A percentile compares a stretch with the other conserved stretches of the same genome.
Conservation (phyloP, 2,797 vertebrate species). For the Tenualosa ilisha region DNA sequence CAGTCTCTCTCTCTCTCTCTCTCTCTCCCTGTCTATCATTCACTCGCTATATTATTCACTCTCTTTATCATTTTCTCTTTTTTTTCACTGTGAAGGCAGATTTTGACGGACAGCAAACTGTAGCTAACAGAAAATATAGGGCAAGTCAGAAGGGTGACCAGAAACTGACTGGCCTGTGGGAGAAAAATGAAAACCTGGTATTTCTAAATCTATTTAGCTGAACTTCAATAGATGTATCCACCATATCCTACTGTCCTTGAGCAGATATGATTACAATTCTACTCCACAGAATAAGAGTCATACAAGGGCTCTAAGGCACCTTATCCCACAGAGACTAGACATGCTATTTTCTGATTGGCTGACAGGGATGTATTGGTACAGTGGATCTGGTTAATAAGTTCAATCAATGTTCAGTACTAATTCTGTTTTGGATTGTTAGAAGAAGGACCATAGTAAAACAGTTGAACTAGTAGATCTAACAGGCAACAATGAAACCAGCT, state of each 20-base stretch:
- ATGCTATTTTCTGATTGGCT: too few species aligned
- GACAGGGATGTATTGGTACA: too few species aligned
- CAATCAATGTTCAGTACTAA: too few species aligned
- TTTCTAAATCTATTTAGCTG: background rate
- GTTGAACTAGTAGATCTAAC: too few species aligned
- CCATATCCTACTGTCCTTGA: background rate
- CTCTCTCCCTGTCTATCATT: background rate
- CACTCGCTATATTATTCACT: background rate
- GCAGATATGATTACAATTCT: background rate
- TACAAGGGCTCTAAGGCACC: background rate
- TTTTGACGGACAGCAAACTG: slow-evolving; percentile 26
- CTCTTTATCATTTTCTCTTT: background rate
- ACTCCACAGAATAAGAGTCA: background rate
- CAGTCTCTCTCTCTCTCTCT: background rate
- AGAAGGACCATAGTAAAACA: too few species aligned
- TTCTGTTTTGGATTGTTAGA: too few species aligned
- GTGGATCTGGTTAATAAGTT: too few species aligned
- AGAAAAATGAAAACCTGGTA: background rate
- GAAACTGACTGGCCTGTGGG: background rate
- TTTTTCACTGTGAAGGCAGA: background rate
- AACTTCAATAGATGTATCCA: background rate
- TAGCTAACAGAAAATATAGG: background rate
- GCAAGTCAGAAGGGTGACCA: background rate
- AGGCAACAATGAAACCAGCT: too few species aligned
- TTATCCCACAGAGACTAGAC: too few species aligned